Evolutionary conservation across 2,888 invertebrate species (phyloP), one percentile per base, ranked within the genome.

Genomic region (Villa cingulata): DNA sequence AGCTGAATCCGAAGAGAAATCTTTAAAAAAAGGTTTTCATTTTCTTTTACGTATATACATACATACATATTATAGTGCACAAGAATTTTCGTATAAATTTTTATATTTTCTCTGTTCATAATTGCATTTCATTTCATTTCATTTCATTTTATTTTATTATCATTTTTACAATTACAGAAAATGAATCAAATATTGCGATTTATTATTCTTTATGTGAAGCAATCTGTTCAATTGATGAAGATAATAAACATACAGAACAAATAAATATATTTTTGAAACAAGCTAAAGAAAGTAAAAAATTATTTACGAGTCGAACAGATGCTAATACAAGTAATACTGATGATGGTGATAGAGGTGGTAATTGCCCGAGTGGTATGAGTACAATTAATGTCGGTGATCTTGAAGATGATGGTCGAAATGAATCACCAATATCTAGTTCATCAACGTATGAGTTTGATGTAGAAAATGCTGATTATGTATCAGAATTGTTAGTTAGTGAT

Each of bases 181-280:
- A 32, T 12, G 29, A 32, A 32, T 32, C 29, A 9, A 32, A 32
- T 32, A 12, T 3, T 0, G 73, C 75, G 1, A 73, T 80, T 41
- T 83, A 83, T 1, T 73, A 80, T n/a, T 80, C 83, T 0, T 66
- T 85, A 9, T 83, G 84, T 1, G 87, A 88, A 65, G 81, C 84
- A 1, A 71, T 87, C 15, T 87, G 87, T 59, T 81, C 79, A 19
- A 77, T 87, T 43, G 86, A 86, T 61, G 85, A 85, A 57, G 83
- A 84, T 50, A 78, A 85, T 59, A 84, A 84, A 56, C 85, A 86
- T 57, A 85, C 85, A 0, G 77, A 79, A 51, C 81, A 85, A 59
- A 80, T 87, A 42, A 74, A 78, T 14, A 68, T 74, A 37, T 74
- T 86, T 37, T 63, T 84, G 15, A 68, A 71, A 12, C 73, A 75